Conservation (phyloP, 2,113 vertebrate species). For the Polypterus senegalus region DNA sequence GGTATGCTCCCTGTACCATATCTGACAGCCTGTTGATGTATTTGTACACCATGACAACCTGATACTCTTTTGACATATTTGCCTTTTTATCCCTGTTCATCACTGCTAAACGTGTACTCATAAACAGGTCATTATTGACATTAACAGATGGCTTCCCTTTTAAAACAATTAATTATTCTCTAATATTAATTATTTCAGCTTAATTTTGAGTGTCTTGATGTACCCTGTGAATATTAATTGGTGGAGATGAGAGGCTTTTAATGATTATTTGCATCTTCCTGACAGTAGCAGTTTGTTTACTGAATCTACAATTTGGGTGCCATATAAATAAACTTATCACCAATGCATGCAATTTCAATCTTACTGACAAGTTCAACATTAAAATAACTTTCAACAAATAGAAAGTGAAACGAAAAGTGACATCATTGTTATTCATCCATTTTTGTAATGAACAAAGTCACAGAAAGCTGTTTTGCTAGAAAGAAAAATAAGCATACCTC, state of each 20-base stretch:
- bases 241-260: slow-evolving; percentile 24
- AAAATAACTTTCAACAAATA: slow-evolving; percentile 20
- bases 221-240: slow-evolving; percentile 23
- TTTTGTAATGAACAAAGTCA: no score
- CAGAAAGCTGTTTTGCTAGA: no score
- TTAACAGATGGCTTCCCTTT: slow-evolving; percentile 40
- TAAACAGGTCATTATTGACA: slow-evolving; percentile 22
- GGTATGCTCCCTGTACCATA: no score
- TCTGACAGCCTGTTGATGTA: no score
- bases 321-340: slow-evolving; percentile 38
- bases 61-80: background rate
- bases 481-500: no score
- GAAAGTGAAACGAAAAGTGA: slow-evolving; percentile 16
- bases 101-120: background rate
- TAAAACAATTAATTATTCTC: slow-evolving; percentile 29
- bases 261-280: slow-evolving; percentile 20
- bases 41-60: background rate
- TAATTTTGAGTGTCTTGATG: slow-evolving; percentile 28
- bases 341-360: slow-evolving; percentile 24
- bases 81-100: background rate
- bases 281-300: slow-evolving; percentile 23
- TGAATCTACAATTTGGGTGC: slow-evolving; percentile 22
- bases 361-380: slow-evolving; percentile 21
- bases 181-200: slow-evolving; percentile 33
- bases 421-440: no score